phyloP scores from a whole-genome alignment of 2,113 vertebrate genomes.

The Oenanthe melanoleuca region DNA sequence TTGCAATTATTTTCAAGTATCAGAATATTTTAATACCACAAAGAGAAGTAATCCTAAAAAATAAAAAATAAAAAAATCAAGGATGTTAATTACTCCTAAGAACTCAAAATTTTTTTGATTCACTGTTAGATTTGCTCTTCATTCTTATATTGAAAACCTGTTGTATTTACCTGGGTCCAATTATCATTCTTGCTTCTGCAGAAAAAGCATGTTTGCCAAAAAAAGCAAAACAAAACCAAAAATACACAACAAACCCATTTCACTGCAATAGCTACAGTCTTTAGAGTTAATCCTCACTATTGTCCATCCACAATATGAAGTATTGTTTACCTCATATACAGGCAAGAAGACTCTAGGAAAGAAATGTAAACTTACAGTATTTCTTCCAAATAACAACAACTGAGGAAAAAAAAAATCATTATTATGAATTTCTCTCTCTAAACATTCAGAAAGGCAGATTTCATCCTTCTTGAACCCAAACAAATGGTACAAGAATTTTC shows the following conservation, averaged over 20 bases:
- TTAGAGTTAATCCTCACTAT: not conserved
- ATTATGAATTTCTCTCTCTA: not conserved
- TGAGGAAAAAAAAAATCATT: not conserved
- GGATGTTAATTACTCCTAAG: not conserved
- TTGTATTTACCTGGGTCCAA: not conserved
- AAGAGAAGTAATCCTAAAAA: not conserved
- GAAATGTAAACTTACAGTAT: not conserved
- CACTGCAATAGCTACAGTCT: not conserved
- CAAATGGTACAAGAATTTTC: not conserved
- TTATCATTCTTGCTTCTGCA: not conserved
- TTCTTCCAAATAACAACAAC: not conserved
- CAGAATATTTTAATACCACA: not conserved
- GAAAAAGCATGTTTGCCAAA: not conserved
- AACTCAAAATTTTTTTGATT: not conserved
- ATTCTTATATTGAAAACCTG: not conserved
- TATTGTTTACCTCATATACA: not conserved
- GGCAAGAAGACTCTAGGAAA: not conserved
- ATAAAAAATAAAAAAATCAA: not conserved
- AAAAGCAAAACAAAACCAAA: not conserved
- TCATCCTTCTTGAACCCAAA: not conserved
- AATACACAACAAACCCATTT: not conserved
- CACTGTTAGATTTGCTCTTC: not conserved
- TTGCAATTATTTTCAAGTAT: not conserved
- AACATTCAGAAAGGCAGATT: not conserved
- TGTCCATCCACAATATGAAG: not conserved